Evolutionary conservation across 2,113 vertebrate species (phyloP).

Genomic region (Embiotoca jacksoni): DNA sequence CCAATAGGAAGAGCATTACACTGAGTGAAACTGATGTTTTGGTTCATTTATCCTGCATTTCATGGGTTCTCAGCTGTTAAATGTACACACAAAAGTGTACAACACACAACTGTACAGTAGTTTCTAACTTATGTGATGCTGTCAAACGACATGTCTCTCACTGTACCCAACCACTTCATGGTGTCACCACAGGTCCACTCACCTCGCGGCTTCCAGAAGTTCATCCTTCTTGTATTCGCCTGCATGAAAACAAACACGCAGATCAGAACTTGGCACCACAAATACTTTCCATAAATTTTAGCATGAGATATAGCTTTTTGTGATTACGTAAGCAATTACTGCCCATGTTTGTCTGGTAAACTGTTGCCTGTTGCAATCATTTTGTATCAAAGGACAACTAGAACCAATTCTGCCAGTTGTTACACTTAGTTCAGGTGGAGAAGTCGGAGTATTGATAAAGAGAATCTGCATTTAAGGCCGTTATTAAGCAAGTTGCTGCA

Average conservation of each 20-base stretch:
- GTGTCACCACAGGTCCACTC: slow-evolving; percentile 67
- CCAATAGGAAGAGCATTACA: too few relatives aligned
- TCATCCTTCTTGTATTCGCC: slow-evolving; percentile 99
- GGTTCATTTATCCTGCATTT: neutral
- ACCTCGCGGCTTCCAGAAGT: slow-evolving; percentile 99
- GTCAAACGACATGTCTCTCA: neutral
- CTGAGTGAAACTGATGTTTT: too few relatives aligned
- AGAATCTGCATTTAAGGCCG: neutral
- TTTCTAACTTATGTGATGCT: neutral
- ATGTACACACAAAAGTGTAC: neutral
- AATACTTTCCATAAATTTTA: neutral
- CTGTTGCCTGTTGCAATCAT: neutral
- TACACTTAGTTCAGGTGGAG: neutral
- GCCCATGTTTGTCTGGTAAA: neutral
- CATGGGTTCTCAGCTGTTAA: neutral
- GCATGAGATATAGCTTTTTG: neutral
- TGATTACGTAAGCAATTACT: too few relatives aligned
- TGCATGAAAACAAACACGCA: slow-evolving; percentile 89
- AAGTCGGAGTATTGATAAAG: neutral
- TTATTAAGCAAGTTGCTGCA: slow-evolving; percentile 6
- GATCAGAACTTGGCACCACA: slow-evolving; percentile 53
- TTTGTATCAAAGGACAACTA: neutral
- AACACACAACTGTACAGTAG: neutral
- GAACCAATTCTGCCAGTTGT: neutral
- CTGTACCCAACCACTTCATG: neutral